phyloP scores from a whole-genome alignment of 2,113 vertebrate genomes.

The Pachypanchax playfairii region DNA sequence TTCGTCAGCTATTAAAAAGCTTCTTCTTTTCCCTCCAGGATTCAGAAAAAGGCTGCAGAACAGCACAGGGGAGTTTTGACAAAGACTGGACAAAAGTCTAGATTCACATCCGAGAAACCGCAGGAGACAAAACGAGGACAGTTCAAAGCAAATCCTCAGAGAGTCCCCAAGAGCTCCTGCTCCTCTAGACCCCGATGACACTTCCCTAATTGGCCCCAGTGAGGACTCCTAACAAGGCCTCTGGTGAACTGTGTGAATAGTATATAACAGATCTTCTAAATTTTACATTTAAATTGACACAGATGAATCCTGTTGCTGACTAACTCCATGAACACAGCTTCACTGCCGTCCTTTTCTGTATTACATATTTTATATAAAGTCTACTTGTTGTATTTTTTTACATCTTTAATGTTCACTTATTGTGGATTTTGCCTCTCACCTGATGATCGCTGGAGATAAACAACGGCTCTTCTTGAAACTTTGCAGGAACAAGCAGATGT shows the following conservation, averaged over 20 bases:
- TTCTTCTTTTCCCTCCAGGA: constrained; percentile 56
- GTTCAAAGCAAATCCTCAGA: constrained; percentile 62
- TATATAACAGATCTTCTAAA: constrained; percentile 18
- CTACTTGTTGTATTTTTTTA: constrained; percentile 2
- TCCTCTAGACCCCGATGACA: constrained; percentile 61
- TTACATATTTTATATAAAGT: neutral
- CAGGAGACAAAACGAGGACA: constrained; percentile 43
- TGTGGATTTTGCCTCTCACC: no score
- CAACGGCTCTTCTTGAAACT: no score
- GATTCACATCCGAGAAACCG: constrained; percentile 16
- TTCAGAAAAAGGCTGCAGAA: constrained; percentile 61
- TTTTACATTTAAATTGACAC: constrained; percentile 34
- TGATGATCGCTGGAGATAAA: no score
- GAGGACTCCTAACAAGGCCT: constrained; percentile 51
- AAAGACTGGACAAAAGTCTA: constrained; percentile 26
- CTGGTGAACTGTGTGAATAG: constrained; percentile 40
- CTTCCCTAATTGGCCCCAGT: constrained; percentile 54
- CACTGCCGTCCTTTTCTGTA: neutral
- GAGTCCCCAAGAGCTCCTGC: constrained; percentile 50
- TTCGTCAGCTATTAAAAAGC: constrained; percentile 17
- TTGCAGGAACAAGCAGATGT: no score
- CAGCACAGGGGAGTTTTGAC: constrained; percentile 17
- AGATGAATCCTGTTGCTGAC: constrained; percentile 27
- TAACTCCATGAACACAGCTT: neutral
- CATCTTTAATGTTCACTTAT: neutral